These are phyloP conservation scores for Patagioenas fasciata DNA, from an alignment of 2,113 vertebrate genomes.

Conservation along the genomic window DNA sequence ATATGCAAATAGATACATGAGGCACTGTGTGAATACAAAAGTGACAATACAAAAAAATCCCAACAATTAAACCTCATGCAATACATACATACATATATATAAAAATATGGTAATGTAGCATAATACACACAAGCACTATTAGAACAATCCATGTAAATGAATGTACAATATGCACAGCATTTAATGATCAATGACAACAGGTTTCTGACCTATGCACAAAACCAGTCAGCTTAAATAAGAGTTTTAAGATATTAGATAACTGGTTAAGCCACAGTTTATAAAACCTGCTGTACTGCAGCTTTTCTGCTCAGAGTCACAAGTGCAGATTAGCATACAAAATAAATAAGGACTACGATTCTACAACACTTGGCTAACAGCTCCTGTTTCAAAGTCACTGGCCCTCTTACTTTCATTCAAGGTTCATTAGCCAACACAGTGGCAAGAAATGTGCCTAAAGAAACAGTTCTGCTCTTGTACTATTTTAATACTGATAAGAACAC, in stretches of 20 bases:
- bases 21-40: conserved; percentile 64
- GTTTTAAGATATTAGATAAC: conserved; percentile 12
- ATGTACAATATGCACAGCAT: conserved; percentile 54
- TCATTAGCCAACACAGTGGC: conserved; percentile 34
- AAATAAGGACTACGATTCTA: conserved; percentile 58
- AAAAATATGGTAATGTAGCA: conserved; percentile 18
- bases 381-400: conserved; percentile 44
- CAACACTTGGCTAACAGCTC: conserved; percentile 27
- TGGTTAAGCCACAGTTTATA: conserved; percentile 19
- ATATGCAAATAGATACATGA: conserved; percentile 64
- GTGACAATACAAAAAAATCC: conserved; percentile 43
- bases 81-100: conserved; percentile 7
- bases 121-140: conserved; percentile 36
- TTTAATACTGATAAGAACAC: conserved; percentile 70
- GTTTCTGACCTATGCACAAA: conserved; percentile 5
- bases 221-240: conserved; percentile 23
- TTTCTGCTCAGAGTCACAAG: conserved; percentile 45
- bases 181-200: conserved; percentile 39
- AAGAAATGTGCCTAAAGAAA: conserved; percentile 46
- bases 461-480: conserved; percentile 12
- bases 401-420: conserved; percentile 48
- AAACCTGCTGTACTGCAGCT: conserved; percentile 34
- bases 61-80: conserved; percentile 58
- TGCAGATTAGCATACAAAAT: conserved; percentile 50
- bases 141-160: conserved; percentile 38